These are phyloP conservation scores for Hydrophis major DNA, from an alignment of 2,797 vertebrate genomes.

Conservation along the genomic window DNA sequence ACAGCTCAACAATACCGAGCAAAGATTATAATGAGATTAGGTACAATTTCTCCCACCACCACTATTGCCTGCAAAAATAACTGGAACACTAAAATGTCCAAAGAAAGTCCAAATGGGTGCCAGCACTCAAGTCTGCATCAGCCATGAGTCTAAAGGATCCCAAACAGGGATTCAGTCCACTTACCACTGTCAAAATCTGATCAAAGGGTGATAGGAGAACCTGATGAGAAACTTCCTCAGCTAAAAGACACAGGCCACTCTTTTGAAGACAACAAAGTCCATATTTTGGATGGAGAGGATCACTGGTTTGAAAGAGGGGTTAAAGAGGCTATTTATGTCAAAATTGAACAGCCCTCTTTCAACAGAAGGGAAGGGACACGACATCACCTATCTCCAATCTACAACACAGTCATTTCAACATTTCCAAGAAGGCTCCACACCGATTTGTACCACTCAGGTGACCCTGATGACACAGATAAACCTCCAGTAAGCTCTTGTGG, in stretches of 20 bases:
- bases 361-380: too few relatives aligned
- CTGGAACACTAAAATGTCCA: conserved; percentile 32
- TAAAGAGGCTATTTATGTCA: too few relatives aligned
- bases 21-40: conserved; percentile 19
- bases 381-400: too few relatives aligned
- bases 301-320: too few relatives aligned
- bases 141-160: background rate
- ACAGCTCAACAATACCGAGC: background rate
- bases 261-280: too few relatives aligned
- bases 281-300: too few relatives aligned
- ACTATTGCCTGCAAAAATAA: conserved; percentile 30
- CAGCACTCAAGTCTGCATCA: background rate
- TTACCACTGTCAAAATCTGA: background rate
- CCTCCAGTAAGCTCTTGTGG: too few relatives aligned
- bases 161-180: background rate
- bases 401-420: too few relatives aligned
- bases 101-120: background rate
- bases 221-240: background rate
- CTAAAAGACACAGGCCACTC: background rate
- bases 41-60: conserved; percentile 20
- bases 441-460: too few relatives aligned
- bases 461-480: too few relatives aligned
- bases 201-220: background rate
- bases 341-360: too few relatives aligned
- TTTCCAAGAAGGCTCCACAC: too few relatives aligned